Evolutionary conservation across 2,888 invertebrate species (phyloP), one percentile per base, ranked within the genome.

Genomic region (Eudasyphora cyanicolor): DNA sequence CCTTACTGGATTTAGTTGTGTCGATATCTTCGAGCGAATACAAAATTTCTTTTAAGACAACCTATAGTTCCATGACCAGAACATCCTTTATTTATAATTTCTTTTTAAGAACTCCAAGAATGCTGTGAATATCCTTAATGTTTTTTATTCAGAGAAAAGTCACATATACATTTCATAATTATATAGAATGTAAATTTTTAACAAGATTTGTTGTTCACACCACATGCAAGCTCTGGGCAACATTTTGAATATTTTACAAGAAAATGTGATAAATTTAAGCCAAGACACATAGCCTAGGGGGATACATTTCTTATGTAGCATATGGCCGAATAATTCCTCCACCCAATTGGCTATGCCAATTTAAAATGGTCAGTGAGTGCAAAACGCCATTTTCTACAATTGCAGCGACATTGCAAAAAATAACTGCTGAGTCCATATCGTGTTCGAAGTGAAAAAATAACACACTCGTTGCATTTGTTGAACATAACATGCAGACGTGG

Each of bases 261-360:
- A 32, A 35, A 38, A 70, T 35, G 49, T 75, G 51, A 75, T 75
- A 75, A 57, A 75, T 67, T 69, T 69, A 35, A 35, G n/a, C 24
- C 42, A 49, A 24, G n/a, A 0, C 8, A 49, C n/a, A 19, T 21
- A n/a, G 21, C 3, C 29, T 54, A 32, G 27, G 57, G 67, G 29
- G 29, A 54, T 67, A 49, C 12, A 32, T 29, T 42, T 38, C 35
- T 14, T n/a, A 8, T 21, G 14, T 8, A 51, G 21, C 19, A 51
- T 51, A 19, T 21, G 1, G 17, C 51, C 57, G 29, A n/a, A 21
- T 49, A 19, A 35, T 29, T n/a, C n/a, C 14, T 32, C 35, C 7
- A 8, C 10, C 2, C 35, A 17, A n/a, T n/a, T n/a, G n/a, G n/a
- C n/a, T n/a, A n/a, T n/a, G 57, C n/a, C 57, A 57, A 57, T 57